A percentile compares a stretch with the other conserved stretches of the same genome.
Evolutionary conservation across 2,113 vertebrate genomes (phyloP).

Genomic region (Semnopithecus entellus): DNA sequence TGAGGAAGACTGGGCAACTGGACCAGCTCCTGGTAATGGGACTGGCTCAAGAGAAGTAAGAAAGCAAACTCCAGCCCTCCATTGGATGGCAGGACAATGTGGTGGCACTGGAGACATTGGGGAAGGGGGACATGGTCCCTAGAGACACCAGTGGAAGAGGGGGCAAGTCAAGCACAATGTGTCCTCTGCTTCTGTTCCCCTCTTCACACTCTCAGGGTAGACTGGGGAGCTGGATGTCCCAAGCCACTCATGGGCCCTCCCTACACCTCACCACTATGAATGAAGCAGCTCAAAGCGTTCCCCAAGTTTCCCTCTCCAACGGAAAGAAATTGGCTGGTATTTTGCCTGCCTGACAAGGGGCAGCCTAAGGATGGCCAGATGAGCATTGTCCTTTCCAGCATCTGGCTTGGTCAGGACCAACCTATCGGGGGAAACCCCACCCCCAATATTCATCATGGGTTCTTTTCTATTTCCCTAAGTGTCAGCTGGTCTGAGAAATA

Average conservation of each 20-base stretch:
- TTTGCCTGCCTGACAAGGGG: background rate
- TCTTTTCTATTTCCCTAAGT: too few relatives aligned
- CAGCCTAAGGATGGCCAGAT: background rate
- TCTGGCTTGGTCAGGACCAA: background rate
- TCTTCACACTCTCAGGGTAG: background rate
- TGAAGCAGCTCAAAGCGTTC: background rate
- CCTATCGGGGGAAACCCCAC: too few relatives aligned
- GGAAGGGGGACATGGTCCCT: background rate
- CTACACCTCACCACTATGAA: background rate
- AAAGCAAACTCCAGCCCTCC: background rate
- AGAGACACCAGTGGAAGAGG: background rate
- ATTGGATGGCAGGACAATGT: background rate
- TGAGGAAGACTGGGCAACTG: rapidly evolving
- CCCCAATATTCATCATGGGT: too few relatives aligned
- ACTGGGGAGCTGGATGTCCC: background rate
- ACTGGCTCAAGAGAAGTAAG: background rate
- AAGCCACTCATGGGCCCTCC: background rate
- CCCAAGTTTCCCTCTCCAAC: too few relatives aligned
- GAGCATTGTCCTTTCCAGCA: background rate
- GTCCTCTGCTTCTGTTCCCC: background rate
- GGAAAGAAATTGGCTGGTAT: background rate
- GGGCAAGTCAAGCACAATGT: background rate
- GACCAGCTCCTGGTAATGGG: background rate
- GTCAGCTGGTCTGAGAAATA: too few relatives aligned
- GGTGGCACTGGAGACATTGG: background rate